phyloP scores from a whole-genome alignment of 2,888 invertebrate genomes.

The Neoscelio sp. region DNA sequence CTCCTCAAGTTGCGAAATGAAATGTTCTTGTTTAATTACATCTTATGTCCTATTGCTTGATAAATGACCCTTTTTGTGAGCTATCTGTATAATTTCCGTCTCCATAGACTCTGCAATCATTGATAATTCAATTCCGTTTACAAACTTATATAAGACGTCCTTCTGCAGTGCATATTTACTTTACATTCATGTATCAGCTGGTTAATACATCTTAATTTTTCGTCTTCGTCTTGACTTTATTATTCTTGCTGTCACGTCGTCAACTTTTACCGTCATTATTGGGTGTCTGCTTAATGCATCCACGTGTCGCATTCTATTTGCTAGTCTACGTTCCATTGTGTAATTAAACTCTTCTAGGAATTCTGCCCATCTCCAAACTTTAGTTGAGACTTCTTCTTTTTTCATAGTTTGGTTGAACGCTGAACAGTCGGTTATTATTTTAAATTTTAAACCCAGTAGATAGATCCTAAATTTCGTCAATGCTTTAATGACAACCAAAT shows the following conservation, averaged over 20 bases:
- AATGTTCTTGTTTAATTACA: constrained; percentile 28
- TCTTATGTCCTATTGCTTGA: constrained; percentile 15
- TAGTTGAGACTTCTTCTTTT: constrained; percentile 29
- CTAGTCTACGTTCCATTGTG: constrained; percentile 31
- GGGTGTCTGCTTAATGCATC: constrained; percentile 39
- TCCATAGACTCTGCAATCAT: constrained; percentile 17
- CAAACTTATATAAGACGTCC: constrained; percentile 19
- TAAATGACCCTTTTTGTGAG: constrained; percentile 45
- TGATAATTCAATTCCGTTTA: constrained; percentile 12
- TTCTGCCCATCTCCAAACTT: constrained; percentile 45
- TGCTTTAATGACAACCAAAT: constrained; percentile 68
- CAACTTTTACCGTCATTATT: constrained; percentile 1
- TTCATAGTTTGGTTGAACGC: constrained; percentile 52
- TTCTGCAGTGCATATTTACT: not conserved
- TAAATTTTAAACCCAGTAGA: constrained; percentile 60
- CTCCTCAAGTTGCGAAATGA: constrained; percentile 18
- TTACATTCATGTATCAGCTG: not conserved
- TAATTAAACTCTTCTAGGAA: constrained; percentile 42
- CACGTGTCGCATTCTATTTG: constrained; percentile 45
- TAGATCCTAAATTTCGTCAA: constrained; percentile 53
- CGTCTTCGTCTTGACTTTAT: constrained; percentile 23
- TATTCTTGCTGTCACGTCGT: constrained; percentile 13
- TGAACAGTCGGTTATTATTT: constrained; percentile 67
- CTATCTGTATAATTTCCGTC: not conserved
- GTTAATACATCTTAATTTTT: constrained; percentile 7